Percentiles rank a stretch among this genome's conserved stretches.
These are phyloP conservation scores for Pasiphila rectangulata DNA, from an alignment of 2,888 invertebrate species.

Conservation along the genomic window DNA sequence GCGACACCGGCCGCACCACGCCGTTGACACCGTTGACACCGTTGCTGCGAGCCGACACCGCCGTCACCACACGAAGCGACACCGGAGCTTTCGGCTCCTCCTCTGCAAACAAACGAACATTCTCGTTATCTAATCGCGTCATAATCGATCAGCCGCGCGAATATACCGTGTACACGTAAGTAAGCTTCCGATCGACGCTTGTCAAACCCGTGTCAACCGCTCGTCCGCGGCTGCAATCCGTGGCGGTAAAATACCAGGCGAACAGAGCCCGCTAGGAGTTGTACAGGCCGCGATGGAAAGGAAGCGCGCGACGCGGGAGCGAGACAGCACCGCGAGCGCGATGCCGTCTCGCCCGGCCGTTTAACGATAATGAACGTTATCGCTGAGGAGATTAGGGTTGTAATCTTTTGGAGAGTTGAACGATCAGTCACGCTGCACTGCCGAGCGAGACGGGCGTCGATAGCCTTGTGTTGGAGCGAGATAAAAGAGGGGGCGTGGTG, in stretches of 20 bases:
- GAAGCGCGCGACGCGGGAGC: constrained; percentile 45
- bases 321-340: constrained; percentile 41
- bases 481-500: constrained; percentile 56
- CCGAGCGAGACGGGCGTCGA: constrained; percentile 49
- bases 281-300: constrained; percentile 39
- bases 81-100: constrained; percentile 69
- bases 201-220: constrained; percentile 73
- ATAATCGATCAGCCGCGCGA: constrained; percentile 17
- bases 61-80: too few relatives aligned
- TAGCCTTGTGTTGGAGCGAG: constrained; percentile 46
- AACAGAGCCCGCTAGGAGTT: constrained; percentile 54
- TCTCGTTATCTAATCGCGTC: constrained; percentile 26
- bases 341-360: constrained; percentile 33
- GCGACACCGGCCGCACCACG: constrained; percentile 60
- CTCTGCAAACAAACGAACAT: constrained; percentile 65
- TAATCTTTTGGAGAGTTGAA: constrained; percentile 34
- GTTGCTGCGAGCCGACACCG: constrained; percentile 65
- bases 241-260: constrained; percentile 79
- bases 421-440: constrained; percentile 61
- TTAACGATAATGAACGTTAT: constrained; percentile 45
- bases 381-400: constrained; percentile 35
- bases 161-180: constrained; percentile 19
- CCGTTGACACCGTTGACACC: constrained; percentile 50
- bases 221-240: constrained; percentile 76
- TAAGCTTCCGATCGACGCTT: constrained; percentile 56